Evolutionary conservation across 2,888 invertebrate species (phyloP).

Genomic region (Leptinotarsa haldemani): DNA sequence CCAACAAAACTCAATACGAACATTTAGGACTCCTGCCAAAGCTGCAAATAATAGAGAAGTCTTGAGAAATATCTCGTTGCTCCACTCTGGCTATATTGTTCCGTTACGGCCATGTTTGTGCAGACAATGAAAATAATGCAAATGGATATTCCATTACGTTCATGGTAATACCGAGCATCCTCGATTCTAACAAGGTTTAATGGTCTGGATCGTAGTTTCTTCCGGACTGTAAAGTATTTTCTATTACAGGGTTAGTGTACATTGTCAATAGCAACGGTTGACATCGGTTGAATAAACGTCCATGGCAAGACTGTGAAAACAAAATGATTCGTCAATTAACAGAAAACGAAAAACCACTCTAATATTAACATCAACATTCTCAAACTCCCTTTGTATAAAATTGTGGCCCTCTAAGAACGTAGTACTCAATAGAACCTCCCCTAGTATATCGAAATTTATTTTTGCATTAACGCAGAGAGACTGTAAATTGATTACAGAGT

Average conservation of each 20-base stretch:
- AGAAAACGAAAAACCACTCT: background rate
- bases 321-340: no score
- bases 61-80: slow-evolving; percentile 24
- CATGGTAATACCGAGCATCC: slow-evolving; percentile 17
- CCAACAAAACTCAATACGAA: slow-evolving; percentile 29
- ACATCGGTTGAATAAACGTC: background rate
- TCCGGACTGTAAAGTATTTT: background rate
- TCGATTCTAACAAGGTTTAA: background rate
- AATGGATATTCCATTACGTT: slow-evolving; percentile 26
- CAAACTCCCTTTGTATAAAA: background rate
- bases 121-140: slow-evolving; percentile 33
- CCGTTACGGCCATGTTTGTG: slow-evolving; percentile 35
- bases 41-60: slow-evolving; percentile 43
- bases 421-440: background rate
- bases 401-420: background rate
- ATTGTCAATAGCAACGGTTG: background rate
- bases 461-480: slow-evolving; percentile 2
- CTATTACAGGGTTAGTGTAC: slow-evolving; percentile 1
- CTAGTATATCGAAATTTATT: background rate
- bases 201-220: slow-evolving; percentile 2
- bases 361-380: background rate
- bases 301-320: no score
- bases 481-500: slow-evolving; percentile 55
- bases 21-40: slow-evolving; percentile 38
- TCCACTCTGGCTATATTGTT: slow-evolving; percentile 33